phyloP scores from a whole-genome alignment of 2,888 invertebrate genomes.

The Helicoverpa assulta region DNA sequence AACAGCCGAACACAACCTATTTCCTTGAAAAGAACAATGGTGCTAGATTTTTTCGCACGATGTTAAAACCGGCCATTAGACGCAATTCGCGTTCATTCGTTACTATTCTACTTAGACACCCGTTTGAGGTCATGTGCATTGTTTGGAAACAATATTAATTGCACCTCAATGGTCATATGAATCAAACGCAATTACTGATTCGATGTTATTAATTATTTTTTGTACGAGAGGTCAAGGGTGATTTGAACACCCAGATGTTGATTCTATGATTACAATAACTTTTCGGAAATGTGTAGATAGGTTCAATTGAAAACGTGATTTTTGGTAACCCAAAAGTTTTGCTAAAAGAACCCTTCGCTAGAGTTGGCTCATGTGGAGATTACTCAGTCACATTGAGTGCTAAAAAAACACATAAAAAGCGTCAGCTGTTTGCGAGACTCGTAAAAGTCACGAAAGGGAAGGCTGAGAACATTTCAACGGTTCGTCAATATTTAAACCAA shows the following conservation, averaged over 20 bases:
- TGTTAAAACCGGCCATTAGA: conserved; percentile 76
- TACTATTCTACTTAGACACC: conserved; percentile 68
- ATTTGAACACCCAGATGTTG: conserved; percentile 24
- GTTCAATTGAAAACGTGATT: conserved; percentile 47
- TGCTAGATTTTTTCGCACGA: conserved; percentile 81
- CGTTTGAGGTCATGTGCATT: conserved; percentile 69
- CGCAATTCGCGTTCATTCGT: conserved; percentile 77
- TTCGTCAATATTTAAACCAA: conserved; percentile 38
- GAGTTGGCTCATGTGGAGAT: conserved; percentile 31
- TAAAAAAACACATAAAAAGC: conserved; percentile 34
- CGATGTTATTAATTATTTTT: conserved; percentile 51
- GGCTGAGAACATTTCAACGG: conserved; percentile 28
- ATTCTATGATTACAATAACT: conserved; percentile 20
- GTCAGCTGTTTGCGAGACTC: conserved; percentile 30
- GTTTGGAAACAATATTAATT: conserved; percentile 70
- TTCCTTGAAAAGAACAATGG: conserved; percentile 79
- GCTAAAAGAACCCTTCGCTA: conserved; percentile 14
- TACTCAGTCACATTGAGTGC: conserved; percentile 4
- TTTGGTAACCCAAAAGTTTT: conserved; percentile 33
- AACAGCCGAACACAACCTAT: conserved; percentile 59
- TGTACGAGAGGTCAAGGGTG: conserved; percentile 53
- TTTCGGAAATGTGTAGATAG: conserved; percentile 33
- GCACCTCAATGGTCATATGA: conserved; percentile 65
- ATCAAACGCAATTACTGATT: conserved; percentile 63
- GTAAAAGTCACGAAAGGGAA: conserved; percentile 32